A percentile compares a stretch with the other conserved stretches of the same genome.
These are phyloP conservation scores for Pterostichus madidus DNA, from an alignment of 2,888 invertebrate genomes.

Conservation along the genomic window DNA sequence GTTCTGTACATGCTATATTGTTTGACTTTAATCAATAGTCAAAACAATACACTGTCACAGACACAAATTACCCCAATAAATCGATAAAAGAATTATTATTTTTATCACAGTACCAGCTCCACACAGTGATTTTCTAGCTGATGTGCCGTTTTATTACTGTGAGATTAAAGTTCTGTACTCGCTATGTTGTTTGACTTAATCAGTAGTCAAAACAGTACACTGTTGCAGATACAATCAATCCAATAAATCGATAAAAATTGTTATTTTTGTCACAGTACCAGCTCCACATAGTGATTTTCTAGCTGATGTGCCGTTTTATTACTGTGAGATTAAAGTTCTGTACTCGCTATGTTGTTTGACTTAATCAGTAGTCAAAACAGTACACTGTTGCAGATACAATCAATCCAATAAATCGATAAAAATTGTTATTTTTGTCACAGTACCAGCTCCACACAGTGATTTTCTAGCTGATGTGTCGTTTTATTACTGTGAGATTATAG, in stretches of 20 bases:
- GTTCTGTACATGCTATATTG: slow-evolving; percentile 71
- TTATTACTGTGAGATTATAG: slow-evolving; percentile 70
- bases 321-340: slow-evolving; percentile 70
- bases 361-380: slow-evolving; percentile 68
- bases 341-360: slow-evolving; percentile 71
- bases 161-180: slow-evolving; percentile 70
- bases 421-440: slow-evolving; percentile 48
- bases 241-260: slow-evolving; percentile 11
- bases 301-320: slow-evolving; percentile 71
- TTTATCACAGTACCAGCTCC: slow-evolving; percentile 74
- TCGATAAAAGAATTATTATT: neutral
- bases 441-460: slow-evolving; percentile 71
- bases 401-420: too few species aligned
- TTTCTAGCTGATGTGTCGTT: slow-evolving; percentile 71
- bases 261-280: slow-evolving; percentile 73
- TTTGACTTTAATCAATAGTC: slow-evolving; percentile 66
- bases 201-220: slow-evolving; percentile 69
- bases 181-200: slow-evolving; percentile 70
- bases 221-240: slow-evolving; percentile 69
- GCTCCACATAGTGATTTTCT: slow-evolving; percentile 69
- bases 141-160: slow-evolving; percentile 71
- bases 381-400: slow-evolving; percentile 69
- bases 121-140: slow-evolving; percentile 68
- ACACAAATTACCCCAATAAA: slow-evolving; percentile 68
- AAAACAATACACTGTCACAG: slow-evolving; percentile 70